Evolutionary conservation across 2,113 vertebrate genomes (phyloP).

Genomic region (Equus przewalskii): DNA sequence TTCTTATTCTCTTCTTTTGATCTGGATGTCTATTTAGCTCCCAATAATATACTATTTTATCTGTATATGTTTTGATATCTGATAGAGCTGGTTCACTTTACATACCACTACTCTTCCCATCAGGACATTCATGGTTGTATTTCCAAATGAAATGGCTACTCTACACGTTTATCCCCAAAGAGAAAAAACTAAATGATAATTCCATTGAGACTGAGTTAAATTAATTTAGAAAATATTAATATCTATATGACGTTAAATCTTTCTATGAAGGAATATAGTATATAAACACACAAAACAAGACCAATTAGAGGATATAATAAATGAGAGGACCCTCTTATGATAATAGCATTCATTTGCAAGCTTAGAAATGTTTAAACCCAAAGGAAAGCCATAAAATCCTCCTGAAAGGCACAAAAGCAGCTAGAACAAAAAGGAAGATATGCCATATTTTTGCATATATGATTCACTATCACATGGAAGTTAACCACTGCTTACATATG

Average conservation of each 20-base stretch:
- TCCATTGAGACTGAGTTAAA: neutral
- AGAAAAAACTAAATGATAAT: neutral
- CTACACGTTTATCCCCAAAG: neutral
- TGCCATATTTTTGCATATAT: neutral
- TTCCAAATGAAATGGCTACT: neutral
- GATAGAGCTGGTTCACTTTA: neutral
- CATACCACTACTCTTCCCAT: neutral
- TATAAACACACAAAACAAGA: neutral
- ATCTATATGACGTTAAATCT: neutral
- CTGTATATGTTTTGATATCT: neutral
- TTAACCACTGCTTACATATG: neutral
- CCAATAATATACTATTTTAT: neutral
- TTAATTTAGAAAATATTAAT: conserved; percentile 47
- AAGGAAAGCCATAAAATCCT: neutral
- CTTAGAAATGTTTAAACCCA: neutral
- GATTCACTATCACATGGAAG: neutral
- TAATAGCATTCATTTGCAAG: neutral
- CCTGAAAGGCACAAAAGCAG: neutral
- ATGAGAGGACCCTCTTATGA: neutral
- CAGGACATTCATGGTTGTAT: neutral
- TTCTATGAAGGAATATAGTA: neutral
- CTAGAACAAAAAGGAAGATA: neutral
- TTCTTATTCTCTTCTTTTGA: neutral
- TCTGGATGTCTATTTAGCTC: neutral
- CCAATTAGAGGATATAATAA: neutral